phyloP scores from a whole-genome alignment of 2,888 invertebrate genomes.

The Apotomis betuletana region DNA sequence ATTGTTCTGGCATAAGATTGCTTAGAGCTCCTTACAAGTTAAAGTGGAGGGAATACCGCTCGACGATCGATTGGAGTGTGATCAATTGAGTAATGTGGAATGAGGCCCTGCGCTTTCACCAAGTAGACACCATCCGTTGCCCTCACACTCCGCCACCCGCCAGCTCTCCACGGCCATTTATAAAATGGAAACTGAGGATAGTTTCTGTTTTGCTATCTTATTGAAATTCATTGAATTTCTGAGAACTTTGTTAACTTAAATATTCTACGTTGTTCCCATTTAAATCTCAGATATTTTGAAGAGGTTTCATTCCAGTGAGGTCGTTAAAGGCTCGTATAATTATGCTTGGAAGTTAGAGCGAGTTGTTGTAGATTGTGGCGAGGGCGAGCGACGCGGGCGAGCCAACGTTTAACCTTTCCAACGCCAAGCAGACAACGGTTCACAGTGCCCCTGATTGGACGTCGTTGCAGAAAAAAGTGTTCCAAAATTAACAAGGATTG shows the following conservation, averaged over 20 bases:
- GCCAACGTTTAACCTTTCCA: background rate
- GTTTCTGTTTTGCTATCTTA: background rate
- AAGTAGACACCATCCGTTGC: conserved; percentile 23
- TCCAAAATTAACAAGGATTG: no score
- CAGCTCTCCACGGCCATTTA: conserved; percentile 6
- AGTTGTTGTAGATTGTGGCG: background rate
- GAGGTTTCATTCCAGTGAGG: background rate
- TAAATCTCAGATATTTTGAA: background rate
- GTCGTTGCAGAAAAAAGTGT: no score
- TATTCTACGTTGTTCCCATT: background rate
- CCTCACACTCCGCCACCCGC: conserved; percentile 14
- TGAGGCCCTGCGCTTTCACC: background rate
- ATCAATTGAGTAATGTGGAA: no score
- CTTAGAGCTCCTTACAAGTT: no score
- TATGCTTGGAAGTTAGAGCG: conserved; percentile 5
- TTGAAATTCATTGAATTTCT: conserved; percentile 8
- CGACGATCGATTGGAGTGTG: no score
- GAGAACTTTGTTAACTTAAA: background rate
- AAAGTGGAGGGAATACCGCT: no score
- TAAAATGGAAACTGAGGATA: conserved; percentile 13
- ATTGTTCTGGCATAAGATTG: no score
- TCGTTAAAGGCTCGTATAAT: conserved; percentile 1
- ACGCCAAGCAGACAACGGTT: no score
- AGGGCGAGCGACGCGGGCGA: background rate
- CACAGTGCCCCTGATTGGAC: no score